Evolutionary conservation across 2,888 invertebrate genomes (phyloP), one percentile per base, ranked within the genome.

Genomic region (Ectemnius continuus): DNA sequence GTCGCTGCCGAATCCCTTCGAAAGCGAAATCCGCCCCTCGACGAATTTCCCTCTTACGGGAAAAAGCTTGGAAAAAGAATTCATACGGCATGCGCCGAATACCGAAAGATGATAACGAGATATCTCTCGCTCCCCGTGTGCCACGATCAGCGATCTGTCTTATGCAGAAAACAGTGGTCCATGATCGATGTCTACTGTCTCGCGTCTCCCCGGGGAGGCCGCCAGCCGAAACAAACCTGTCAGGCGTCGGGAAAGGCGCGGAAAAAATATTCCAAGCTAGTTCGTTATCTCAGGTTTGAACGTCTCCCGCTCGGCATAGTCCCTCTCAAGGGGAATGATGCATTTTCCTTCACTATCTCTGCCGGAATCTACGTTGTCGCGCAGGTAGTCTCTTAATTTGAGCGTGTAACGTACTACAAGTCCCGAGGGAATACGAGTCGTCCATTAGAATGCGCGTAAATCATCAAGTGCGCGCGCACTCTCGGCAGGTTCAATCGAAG

Each of bases 1-100:
- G 56, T 82, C 73, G 81, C 36, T 82, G 85, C 82, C 83, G 85
- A 82, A 84, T 84, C 83, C 79, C 76, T 73, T 60, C 57, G 57
- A 56, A 36, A 45, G 18, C 36, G 14, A 69, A 78, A 52, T 65
- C 61, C 64, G 56, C 64, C 67, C 58, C 23, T 20, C 61, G 64
- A 66, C 62, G 18, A 48, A 45, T 70, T 64, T 67, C 60, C 69
- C 18, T 52, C 13, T 64, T 63, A 61, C 45, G 57, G 58, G 57
- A 20, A 11, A 70, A 18, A 61, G 71, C 69, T 76, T 69, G 73
- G 66, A 66, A 70, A 83, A 78, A 73, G 72, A 73, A 65, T 63
- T 65, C 52, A 23, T 52, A 16, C 23, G 45, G 45, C 14, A 46
- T 14, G 18, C 4, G n/a, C 20, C 14, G 16, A 16, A 16, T 20